Percentiles rank a stretch among this genome's conserved stretches.
Conservation (phyloP, 2,797 vertebrate genomes). For the Sitta carolinensis region DNA sequence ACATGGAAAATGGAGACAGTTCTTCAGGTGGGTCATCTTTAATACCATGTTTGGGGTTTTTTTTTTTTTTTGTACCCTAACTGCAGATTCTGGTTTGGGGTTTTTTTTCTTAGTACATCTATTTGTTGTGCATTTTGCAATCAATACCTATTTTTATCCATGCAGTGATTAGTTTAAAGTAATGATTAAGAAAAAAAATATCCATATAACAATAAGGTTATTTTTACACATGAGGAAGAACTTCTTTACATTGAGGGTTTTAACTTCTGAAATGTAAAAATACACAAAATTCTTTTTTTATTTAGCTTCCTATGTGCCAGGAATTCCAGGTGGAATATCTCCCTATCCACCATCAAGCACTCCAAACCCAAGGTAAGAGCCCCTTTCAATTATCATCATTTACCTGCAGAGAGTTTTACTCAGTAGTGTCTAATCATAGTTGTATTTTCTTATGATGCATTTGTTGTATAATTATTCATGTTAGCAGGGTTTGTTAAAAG, state of each 20-base stretch:
- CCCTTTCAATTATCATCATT: not conserved
- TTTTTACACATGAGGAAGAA: not conserved
- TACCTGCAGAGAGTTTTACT: not conserved
- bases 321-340: slow-evolving; percentile 86
- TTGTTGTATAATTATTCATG: not conserved
- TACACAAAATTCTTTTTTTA: slow-evolving; percentile 51
- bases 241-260: not conserved
- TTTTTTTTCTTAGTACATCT: not conserved
- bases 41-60: not conserved
- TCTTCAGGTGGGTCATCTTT: not conserved
- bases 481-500: not conserved
- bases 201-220: not conserved
- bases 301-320: slow-evolving; percentile 94
- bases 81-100: not conserved
- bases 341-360: slow-evolving; percentile 85
- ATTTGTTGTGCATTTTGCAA: not conserved
- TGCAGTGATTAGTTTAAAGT: not conserved
- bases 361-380: slow-evolving; percentile 86
- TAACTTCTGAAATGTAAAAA: slow-evolving; percentile 9
- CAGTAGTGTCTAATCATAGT: not conserved
- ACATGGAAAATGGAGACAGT: not conserved
- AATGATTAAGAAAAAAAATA: not conserved
- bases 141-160: not conserved
- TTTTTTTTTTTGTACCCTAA: not conserved
- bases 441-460: not conserved